Evolutionary conservation across 53 echinoderm and acorn worm species (phyloP).

Genomic region (Luidia sarsii): DNA sequence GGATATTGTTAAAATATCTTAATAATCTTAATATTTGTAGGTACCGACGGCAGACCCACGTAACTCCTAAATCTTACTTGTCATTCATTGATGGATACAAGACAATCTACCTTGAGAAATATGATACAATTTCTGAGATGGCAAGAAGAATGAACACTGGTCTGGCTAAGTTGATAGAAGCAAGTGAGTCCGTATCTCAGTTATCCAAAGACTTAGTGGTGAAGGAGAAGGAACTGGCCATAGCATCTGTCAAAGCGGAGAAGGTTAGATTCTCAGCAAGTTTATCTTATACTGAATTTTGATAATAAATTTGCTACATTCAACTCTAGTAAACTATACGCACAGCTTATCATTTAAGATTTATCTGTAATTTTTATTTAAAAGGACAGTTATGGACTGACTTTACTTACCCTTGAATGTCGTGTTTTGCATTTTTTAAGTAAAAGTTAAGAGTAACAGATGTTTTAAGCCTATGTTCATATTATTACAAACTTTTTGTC

Average conservation of each 20-base stretch:
- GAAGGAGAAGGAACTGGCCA: conserved; percentile 95
- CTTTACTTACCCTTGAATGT: too few species aligned
- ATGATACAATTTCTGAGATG: conserved; percentile 79
- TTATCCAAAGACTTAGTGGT: conserved; percentile 84
- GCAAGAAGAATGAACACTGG: conserved; percentile 97
- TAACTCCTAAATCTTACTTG: conserved; percentile 98
- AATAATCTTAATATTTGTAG: too few species aligned
- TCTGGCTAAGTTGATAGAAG: conserved; percentile 96
- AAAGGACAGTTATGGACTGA: too few species aligned
- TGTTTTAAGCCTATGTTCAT: too few species aligned
- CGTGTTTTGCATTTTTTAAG: too few species aligned
- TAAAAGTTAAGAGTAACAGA: too few species aligned
- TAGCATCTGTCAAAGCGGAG: conserved; percentile 93
- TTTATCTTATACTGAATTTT: not conserved
- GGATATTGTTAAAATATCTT: too few species aligned
- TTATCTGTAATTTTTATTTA: too few species aligned
- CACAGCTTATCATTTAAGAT: too few species aligned
- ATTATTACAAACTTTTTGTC: too few species aligned
- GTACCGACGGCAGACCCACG: conserved; percentile 98
- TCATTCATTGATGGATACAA: conserved; percentile 98
- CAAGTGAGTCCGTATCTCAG: conserved; percentile 92
- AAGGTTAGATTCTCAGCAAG: conserved; percentile 54
- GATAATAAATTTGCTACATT: too few species aligned
- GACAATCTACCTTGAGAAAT: conserved; percentile 92
- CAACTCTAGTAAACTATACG: too few species aligned